Evolutionary conservation across 2,888 invertebrate species (phyloP).

Genomic region (Rhopalosiphum nymphaeae): DNA sequence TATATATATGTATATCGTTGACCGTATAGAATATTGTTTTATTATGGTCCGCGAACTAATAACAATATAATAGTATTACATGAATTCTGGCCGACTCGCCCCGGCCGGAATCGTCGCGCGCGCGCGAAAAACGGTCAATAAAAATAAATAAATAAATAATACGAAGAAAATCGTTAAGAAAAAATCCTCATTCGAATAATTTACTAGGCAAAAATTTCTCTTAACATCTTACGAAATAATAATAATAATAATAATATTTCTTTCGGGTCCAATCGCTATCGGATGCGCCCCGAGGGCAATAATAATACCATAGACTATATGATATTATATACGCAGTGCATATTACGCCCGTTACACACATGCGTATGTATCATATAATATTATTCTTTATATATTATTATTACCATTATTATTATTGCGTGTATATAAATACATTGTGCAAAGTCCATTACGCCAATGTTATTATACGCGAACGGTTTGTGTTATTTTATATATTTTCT

Average conservation of each 20-base stretch:
- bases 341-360: neutral
- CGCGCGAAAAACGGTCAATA: neutral
- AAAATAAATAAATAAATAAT: neutral
- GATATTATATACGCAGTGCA: neutral
- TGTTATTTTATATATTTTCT: constrained; percentile 13
- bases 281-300: neutral
- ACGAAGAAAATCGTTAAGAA: neutral
- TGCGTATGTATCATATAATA: neutral
- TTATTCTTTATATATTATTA: neutral
- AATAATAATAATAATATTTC: neutral
- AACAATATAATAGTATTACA: neutral
- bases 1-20: neutral
- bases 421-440: neutral
- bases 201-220: neutral
- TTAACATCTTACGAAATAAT: neutral
- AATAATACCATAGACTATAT: neutral
- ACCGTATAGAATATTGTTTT: constrained; percentile 41
- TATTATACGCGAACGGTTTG: neutral
- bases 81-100: neutral
- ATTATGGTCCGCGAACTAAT: neutral
- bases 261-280: neutral
- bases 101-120: neutral
- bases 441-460: constrained; percentile 24
- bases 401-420: neutral
- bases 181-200: neutral